phyloP scores from a whole-genome alignment of 2,113 vertebrate species.

The Nothobranchius kuhntae region DNA sequence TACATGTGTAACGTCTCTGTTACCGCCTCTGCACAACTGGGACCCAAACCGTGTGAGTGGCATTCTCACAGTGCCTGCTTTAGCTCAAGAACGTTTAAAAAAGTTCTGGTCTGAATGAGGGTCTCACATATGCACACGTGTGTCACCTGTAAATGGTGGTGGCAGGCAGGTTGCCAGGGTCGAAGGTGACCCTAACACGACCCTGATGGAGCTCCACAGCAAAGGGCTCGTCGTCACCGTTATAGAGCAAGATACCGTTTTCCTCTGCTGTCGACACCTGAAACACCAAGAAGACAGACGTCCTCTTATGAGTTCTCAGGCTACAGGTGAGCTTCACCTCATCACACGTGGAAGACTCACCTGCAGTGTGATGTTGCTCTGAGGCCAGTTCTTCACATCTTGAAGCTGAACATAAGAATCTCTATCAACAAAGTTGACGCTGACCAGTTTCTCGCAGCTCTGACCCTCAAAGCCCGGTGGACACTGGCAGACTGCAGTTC shows the following conservation, averaged over 20 bases:
- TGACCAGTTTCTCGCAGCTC: slow-evolving; percentile 91
- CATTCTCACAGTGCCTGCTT: too few species aligned
- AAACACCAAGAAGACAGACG: slow-evolving; percentile 6
- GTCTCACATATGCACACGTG: slow-evolving; percentile 2
- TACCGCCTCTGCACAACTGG: too few species aligned
- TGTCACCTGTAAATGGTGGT: slow-evolving; percentile 93
- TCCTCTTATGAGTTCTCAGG: too few species aligned
- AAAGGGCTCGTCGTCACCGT: slow-evolving; percentile 91
- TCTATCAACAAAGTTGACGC: slow-evolving; percentile 93
- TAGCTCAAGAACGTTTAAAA: too few species aligned
- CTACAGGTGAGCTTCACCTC: too few species aligned
- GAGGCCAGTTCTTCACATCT: slow-evolving; percentile 92
- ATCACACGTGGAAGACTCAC: slow-evolving; percentile 60
- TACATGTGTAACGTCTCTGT: too few species aligned
- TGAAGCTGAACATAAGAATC: slow-evolving; percentile 94
- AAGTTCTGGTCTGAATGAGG: background rate
- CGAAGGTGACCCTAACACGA: slow-evolving; percentile 93
- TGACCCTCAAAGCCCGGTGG: slow-evolving; percentile 89
- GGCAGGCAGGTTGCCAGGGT: slow-evolving; percentile 90
- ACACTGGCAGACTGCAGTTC: slow-evolving; percentile 86
- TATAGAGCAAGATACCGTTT: slow-evolving; percentile 94
- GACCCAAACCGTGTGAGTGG: too few species aligned
- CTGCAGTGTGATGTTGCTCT: slow-evolving; percentile 96
- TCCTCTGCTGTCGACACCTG: slow-evolving; percentile 96
- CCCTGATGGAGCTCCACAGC: slow-evolving; percentile 95